Evolutionary conservation across 2,888 invertebrate species (phyloP).

Genomic region (Leucophora obtusa): DNA sequence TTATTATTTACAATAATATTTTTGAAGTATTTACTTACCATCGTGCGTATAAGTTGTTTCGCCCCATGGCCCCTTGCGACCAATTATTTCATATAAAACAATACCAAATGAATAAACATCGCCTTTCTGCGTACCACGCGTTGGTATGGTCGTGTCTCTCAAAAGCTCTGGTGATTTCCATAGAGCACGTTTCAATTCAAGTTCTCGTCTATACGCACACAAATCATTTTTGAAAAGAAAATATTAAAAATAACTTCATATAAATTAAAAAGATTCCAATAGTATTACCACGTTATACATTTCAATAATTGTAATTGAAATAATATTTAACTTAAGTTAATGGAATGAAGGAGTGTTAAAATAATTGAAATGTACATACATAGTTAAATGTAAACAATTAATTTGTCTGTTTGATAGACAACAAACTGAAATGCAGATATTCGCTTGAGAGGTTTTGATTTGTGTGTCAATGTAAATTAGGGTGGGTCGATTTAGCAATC

Average conservation of each 20-base stretch:
- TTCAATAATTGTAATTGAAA: no score
- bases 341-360: no score
- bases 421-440: no score
- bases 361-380: no score
- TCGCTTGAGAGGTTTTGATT: no score
- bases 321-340: no score
- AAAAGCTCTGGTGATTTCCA: constrained; percentile 89
- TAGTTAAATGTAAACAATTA: no score
- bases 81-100: constrained; percentile 90
- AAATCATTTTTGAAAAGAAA: not conserved
- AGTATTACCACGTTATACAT: no score
- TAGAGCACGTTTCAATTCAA: constrained; percentile 81
- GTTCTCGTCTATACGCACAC: constrained; percentile 70
- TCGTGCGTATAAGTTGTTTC: constrained; percentile 82
- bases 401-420: no score
- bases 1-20: not conserved
- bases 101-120: constrained; percentile 92
- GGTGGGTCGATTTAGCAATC: no score
- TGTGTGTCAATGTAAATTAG: no score
- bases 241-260: not conserved
- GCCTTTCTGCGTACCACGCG: constrained; percentile 90
- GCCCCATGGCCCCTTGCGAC: constrained; percentile 90
- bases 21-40: constrained; percentile 78
- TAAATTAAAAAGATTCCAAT: not conserved
- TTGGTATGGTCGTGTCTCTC: constrained; percentile 80